phyloP scores from a whole-genome alignment of 64 coral and sea anemone genomes.

The Dendronephthya gigantea region DNA sequence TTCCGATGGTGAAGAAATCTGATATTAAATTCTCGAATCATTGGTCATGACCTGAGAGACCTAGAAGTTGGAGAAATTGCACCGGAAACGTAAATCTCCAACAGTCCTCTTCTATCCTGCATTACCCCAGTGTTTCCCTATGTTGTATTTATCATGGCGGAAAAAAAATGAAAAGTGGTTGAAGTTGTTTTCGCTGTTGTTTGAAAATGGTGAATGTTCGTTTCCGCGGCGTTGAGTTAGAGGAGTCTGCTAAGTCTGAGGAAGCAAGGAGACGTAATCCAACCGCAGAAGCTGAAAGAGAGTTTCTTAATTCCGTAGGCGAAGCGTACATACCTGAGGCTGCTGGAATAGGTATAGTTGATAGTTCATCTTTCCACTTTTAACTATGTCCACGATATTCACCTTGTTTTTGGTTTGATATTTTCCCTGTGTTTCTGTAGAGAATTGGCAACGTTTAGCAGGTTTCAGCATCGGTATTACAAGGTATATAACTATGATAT shows the following conservation, averaged over 20 bases:
- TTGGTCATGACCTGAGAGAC: no score
- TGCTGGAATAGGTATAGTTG: neutral
- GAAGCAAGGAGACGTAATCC: neutral
- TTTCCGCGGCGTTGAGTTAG: neutral
- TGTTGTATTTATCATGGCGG: neutral
- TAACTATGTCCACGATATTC: neutral
- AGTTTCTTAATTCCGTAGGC: neutral
- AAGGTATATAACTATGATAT: neutral
- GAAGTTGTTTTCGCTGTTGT: neutral
- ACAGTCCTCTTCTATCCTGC: neutral
- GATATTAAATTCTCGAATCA: no score
- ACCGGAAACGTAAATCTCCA: no score
- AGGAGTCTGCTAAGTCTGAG: neutral
- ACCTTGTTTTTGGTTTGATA: neutral
- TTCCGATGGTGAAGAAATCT: no score
- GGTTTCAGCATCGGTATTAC: slow-evolving; percentile 11
- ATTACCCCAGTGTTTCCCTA: neutral
- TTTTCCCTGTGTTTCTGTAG: neutral
- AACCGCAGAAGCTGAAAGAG: neutral
- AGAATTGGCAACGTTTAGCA: slow-evolving; percentile 11
- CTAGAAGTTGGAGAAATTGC: no score
- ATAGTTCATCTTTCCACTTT: neutral
- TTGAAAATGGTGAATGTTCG: neutral
- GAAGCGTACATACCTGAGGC: neutral
- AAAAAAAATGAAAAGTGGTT: neutral